A percentile compares a stretch with the other conserved stretches of the same genome.
Evolutionary conservation across 2,888 invertebrate species (phyloP).

Genomic region (Brachypterus glaber): DNA sequence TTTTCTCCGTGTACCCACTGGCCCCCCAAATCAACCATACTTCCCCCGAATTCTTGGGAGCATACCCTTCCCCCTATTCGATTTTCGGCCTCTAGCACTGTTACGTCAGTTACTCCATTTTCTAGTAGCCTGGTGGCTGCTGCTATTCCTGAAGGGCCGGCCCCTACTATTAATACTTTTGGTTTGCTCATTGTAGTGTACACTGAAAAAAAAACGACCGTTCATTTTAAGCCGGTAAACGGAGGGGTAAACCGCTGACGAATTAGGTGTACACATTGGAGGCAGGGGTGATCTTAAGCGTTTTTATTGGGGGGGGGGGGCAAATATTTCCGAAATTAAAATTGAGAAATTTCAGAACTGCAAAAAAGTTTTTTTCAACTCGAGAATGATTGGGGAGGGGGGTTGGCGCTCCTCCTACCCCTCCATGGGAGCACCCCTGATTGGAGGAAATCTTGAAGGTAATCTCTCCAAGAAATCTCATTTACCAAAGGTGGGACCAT

Average conservation of each 20-base stretch:
- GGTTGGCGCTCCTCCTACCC: too few relatives aligned
- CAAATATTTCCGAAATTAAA: too few relatives aligned
- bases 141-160: slow-evolving; percentile 45
- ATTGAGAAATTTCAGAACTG: too few relatives aligned
- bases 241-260: neutral
- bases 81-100: slow-evolving; percentile 39
- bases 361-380: too few relatives aligned
- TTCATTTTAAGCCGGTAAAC: neutral
- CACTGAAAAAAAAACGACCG: neutral
- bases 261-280: neutral
- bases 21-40: slow-evolving; percentile 34
- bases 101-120: slow-evolving; percentile 42
- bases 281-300: too few relatives aligned
- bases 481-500: too few relatives aligned
- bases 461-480: too few relatives aligned
- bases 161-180: slow-evolving; percentile 47
- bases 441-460: too few relatives aligned
- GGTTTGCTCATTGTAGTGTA: slow-evolving; percentile 16
- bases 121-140: slow-evolving; percentile 43
- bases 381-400: too few relatives aligned
- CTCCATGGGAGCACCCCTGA: too few relatives aligned
- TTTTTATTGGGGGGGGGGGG: too few relatives aligned
- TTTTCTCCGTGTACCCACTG: slow-evolving; percentile 40
- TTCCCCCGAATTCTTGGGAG: slow-evolving; percentile 27
- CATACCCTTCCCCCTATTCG: slow-evolving; percentile 36